Evolutionary conservation across 2,113 vertebrate species (phyloP), one percentile per base, ranked within the genome.

Genomic region (Nothoprocta pentlandii): DNA sequence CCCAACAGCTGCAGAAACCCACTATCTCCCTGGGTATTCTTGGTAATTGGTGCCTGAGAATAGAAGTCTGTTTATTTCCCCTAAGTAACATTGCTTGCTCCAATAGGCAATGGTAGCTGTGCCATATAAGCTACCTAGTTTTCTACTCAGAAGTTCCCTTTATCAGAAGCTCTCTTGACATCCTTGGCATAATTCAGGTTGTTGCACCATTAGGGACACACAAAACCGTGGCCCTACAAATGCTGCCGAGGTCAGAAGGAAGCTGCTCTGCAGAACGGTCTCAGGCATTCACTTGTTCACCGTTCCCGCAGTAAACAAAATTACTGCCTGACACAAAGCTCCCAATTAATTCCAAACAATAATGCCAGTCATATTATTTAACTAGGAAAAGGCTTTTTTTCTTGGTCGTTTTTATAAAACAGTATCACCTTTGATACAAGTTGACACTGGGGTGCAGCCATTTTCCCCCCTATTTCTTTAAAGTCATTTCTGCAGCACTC

Each of bases 121-220:
- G 95, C 83, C 54, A 73, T 63, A 89, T 42, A 81, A 89, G 42
- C 58, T 54, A 84, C n/a, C 61, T 46, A 59, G 69, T 63, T 47
- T 89, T 44, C 26, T 15, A 34, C 42, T 10, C 23, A 39, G 64
- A 56, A 75, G 28, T 19, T 53, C 51, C 10, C 39, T 92, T 73
- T 78, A 32, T 84, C 51, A 68, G 36, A 39, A 39, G 36, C 8
- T 32, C 28, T 49, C 30, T 59, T 36, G 26, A 56, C 11, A 10
- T 76, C 67, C 36, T 39, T 39, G 36, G 78, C 83, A 90, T 87
- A 44, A 70, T 88, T 28, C 86, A 82, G 89, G 80, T 92, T 88
- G 62, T 41, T 80, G 59, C 85, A 77, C 75, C 2, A 1, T 39
- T 85, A 39, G 75, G 67, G 62, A 54, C 42, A 44, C n/a, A 16